phyloP scores from a whole-genome alignment of 2,113 vertebrate genomes.

The Salminus brasiliensis region DNA sequence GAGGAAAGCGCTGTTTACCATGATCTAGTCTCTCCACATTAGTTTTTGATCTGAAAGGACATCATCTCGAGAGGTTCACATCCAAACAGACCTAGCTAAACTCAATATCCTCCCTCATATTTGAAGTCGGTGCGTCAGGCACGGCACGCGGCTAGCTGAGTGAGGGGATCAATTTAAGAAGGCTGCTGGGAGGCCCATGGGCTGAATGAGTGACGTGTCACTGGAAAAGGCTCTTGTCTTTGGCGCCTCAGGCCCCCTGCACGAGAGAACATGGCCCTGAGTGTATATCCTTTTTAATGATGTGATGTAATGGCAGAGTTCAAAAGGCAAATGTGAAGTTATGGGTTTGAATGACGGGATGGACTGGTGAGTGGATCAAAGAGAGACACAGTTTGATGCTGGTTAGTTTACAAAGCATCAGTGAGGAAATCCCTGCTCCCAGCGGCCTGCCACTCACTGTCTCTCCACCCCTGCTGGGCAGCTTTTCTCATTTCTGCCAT shows the following conservation, averaged over 20 bases:
- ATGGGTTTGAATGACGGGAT: slow-evolving; percentile 30
- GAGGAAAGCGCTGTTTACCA: too few species aligned
- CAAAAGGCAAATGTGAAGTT: neutral
- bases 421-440: neutral
- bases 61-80: neutral
- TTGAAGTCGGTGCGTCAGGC: slow-evolving; percentile 30
- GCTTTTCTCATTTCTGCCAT: slow-evolving; percentile 10
- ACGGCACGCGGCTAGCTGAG: slow-evolving; percentile 21
- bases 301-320: slow-evolving; percentile 40
- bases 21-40: neutral
- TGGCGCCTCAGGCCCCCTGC: slow-evolving; percentile 32
- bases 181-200: slow-evolving; percentile 24
- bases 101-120: neutral
- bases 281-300: slow-evolving; percentile 45
- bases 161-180: slow-evolving; percentile 37
- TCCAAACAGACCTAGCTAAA: neutral
- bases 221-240: slow-evolving; percentile 35
- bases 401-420: slow-evolving; percentile 41
- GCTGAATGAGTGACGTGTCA: slow-evolving; percentile 36
- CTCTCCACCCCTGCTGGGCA: slow-evolving; percentile 3
- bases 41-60: neutral
- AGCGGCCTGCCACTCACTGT: neutral
- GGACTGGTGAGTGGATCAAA: slow-evolving; percentile 35
- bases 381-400: slow-evolving; percentile 37
- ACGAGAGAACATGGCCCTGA: slow-evolving; percentile 34